These are phyloP conservation scores for Holotrichia oblita DNA, from an alignment of 1,140 invertebrate genomes.

Conservation along the genomic window DNA sequence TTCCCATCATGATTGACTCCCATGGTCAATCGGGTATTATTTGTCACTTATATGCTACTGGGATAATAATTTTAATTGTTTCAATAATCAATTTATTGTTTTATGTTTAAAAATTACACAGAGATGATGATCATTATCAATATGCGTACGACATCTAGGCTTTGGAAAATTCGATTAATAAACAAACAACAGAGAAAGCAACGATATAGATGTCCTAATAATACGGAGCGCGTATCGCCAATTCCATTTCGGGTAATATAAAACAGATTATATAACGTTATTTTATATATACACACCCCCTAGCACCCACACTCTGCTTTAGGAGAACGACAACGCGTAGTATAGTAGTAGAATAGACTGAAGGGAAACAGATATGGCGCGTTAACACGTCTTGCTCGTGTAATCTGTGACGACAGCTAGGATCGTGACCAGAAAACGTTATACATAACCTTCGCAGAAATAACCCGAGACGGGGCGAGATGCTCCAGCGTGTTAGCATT, in stretches of 20 bases:
- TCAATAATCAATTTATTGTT: too few relatives aligned
- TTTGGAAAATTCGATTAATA: constrained; percentile 22
- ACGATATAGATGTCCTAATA: constrained; percentile 18
- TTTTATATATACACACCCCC: constrained; percentile 29
- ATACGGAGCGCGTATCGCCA: background rate
- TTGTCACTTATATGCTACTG: too few relatives aligned
- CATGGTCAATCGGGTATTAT: too few relatives aligned
- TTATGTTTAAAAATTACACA: too few relatives aligned
- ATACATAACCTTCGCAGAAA: constrained; percentile 43
- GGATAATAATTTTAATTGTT: too few relatives aligned
- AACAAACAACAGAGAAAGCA: background rate
- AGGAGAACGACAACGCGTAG: background rate
- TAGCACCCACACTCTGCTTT: background rate
- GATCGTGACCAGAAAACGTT: constrained; percentile 59
- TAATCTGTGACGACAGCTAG: constrained; percentile 59
- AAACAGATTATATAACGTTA: constrained; percentile 41
- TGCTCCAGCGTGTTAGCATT: background rate
- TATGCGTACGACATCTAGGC: background rate
- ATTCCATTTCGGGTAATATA: constrained; percentile 40
- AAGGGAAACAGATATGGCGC: constrained; percentile 53
- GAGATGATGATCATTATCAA: background rate
- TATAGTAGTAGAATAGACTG: constrained; percentile 26
- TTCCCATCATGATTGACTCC: too few relatives aligned
- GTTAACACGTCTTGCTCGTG: constrained; percentile 55
- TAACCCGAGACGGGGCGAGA: constrained; percentile 37